A percentile compares a stretch with the other conserved stretches of the same genome.
Conservation (phyloP, 2,113 vertebrate species). For the Zosterops lateralis region DNA sequence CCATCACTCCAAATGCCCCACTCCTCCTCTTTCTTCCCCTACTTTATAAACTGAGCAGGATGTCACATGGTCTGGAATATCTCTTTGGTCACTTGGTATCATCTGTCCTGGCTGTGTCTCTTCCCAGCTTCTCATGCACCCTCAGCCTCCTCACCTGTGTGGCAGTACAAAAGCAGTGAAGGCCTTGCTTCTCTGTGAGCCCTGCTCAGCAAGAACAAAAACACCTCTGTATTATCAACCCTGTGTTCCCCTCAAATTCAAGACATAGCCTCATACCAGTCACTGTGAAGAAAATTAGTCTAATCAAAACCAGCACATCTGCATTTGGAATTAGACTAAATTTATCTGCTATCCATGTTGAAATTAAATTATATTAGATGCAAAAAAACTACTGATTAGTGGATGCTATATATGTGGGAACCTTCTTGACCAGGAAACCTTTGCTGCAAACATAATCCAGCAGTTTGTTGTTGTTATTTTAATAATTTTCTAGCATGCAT, state of each 20-base stretch:
- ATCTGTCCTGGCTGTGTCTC: not conserved
- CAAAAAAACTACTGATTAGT: not conserved
- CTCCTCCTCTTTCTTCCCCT: not conserved
- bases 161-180: not conserved
- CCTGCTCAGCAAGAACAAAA: not conserved
- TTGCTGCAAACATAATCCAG: not conserved
- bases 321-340: not conserved
- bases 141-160: accelerated
- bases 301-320: not conserved
- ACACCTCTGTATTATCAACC: not conserved
- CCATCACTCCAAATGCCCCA: not conserved
- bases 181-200: not conserved
- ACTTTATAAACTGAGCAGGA: accelerated
- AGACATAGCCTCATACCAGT: not conserved
- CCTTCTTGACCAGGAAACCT: not conserved
- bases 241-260: not conserved
- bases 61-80: not conserved
- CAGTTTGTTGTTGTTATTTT: not conserved
- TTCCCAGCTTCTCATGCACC: not conserved
- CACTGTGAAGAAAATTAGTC: not conserved
- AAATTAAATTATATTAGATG: not conserved
- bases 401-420: not conserved
- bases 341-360: not conserved
- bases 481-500: not conserved
- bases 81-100: not conserved